Percentiles rank a stretch among this genome's conserved stretches.
These are phyloP conservation scores for Garra rufa DNA, from an alignment of 2,113 vertebrate species.

Conservation along the genomic window DNA sequence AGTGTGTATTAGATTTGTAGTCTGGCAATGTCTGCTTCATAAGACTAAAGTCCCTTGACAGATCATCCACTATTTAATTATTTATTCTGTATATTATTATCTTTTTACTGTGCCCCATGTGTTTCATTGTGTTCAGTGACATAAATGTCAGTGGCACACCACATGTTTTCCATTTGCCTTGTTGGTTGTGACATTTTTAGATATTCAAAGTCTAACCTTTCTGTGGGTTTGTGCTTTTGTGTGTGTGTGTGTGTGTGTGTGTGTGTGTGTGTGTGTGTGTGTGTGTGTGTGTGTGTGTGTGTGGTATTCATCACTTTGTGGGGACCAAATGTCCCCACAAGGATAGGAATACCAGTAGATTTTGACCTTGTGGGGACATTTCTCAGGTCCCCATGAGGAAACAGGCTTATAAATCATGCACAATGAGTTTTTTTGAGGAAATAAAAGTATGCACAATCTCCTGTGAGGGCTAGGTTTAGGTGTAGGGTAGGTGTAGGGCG, in stretches of 20 bases:
- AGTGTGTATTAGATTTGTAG: not conserved
- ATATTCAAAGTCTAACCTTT: slow-evolving; percentile 64
- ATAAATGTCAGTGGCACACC: not conserved
- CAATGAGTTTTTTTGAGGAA: no score
- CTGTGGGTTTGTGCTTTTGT: no score
- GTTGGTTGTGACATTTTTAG: slow-evolving; percentile 28
- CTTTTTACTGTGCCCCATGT: not conserved
- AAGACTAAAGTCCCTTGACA: not conserved
- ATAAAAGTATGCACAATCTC: no score
- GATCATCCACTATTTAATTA: not conserved
- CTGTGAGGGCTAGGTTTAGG: no score
- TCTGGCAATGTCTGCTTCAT: not conserved
- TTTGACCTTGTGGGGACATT: no score
- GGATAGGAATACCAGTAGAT: no score
- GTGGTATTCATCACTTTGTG: no score
- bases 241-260: not conserved
- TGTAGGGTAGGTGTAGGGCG: no score
- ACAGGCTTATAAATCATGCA: no score
- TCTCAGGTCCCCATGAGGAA: no score
- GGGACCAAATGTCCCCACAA: no score
- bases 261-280: no score
- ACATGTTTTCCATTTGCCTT: slow-evolving; percentile 49
- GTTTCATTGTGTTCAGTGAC: not conserved
- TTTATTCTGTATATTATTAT: not conserved
- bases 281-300: not conserved